A percentile compares a stretch with the other conserved stretches of the same genome.
Conservation (phyloP, 1,140 invertebrate species). For the Drosophila chauvacae region DNA sequence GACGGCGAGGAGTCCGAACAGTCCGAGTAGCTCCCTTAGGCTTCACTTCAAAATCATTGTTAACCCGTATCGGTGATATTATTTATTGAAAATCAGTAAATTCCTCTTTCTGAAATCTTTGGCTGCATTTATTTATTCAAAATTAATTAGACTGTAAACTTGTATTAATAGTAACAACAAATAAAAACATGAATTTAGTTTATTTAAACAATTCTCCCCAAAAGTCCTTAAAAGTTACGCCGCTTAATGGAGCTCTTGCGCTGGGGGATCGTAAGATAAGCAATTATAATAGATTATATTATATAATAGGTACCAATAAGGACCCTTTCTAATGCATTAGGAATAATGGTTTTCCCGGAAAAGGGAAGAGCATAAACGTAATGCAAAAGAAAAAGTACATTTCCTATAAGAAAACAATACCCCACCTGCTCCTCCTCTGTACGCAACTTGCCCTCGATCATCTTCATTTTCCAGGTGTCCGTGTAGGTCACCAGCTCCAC, state of each 20-base stretch:
- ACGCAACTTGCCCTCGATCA: conserved; percentile 37
- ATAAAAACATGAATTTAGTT: conserved; percentile 14
- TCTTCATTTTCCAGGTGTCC: conserved; percentile 55
- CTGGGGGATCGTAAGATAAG: not conserved
- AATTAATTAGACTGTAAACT: not conserved
- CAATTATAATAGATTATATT: not conserved
- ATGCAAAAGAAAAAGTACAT: not conserved
- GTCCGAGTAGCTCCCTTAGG: not conserved
- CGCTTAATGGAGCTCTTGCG: conserved; percentile 11
- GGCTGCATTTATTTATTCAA: not conserved
- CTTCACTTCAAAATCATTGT: not conserved
- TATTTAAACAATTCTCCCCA: not conserved
- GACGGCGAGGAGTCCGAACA: not conserved
- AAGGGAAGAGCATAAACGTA: not conserved
- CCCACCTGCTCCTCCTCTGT: conserved; percentile 69
- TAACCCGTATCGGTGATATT: no score
- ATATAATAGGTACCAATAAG: no score
- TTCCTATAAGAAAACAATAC: not conserved
- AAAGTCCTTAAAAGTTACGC: conserved; percentile 24
- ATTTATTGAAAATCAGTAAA: not conserved
- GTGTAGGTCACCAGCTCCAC: conserved; percentile 62
- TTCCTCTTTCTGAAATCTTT: not conserved
- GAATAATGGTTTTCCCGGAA: not conserved
- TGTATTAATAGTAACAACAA: not conserved
- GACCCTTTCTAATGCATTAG: not conserved